Evolutionary conservation across 2,888 invertebrate species (phyloP).

Genomic region (Rugalucina vietnamica): DNA sequence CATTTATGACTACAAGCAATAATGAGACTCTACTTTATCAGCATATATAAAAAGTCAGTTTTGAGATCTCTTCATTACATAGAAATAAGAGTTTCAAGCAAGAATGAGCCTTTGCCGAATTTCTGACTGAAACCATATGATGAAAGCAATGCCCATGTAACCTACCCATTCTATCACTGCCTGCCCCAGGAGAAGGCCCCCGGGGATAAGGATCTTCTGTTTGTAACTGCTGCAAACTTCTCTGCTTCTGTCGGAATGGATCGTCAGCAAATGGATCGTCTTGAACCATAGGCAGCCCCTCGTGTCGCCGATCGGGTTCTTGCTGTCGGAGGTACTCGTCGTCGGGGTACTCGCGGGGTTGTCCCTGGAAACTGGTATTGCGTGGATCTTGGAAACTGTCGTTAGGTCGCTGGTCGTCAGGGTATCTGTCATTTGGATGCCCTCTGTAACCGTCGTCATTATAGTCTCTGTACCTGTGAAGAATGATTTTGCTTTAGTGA

Average conservation of each 20-base stretch:
- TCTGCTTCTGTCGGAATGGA: constrained; percentile 74
- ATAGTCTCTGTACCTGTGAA: constrained; percentile 33
- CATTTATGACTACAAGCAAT: no score
- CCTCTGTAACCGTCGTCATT: constrained; percentile 57
- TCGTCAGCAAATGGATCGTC: constrained; percentile 79
- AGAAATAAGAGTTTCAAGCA: no score
- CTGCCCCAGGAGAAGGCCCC: constrained; percentile 64
- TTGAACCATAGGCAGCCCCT: constrained; percentile 77
- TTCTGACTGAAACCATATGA: no score
- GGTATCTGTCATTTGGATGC: constrained; percentile 58
- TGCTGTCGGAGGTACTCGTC: constrained; percentile 26
- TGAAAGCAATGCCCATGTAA: no score
- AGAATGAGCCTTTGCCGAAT: no score
- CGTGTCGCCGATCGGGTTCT: constrained; percentile 64
- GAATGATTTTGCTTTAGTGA: no score
- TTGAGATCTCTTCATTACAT: no score
- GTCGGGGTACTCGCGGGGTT: neutral
- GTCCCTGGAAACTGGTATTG: constrained; percentile 48
- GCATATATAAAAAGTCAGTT: no score
- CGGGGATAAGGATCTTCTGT: constrained; percentile 68
- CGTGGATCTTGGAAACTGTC: constrained; percentile 54
- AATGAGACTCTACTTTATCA: no score
- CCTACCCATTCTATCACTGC: constrained; percentile 64
- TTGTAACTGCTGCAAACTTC: constrained; percentile 52
- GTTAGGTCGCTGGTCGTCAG: constrained; percentile 58